A percentile compares a stretch with the other conserved stretches of the same genome.
Evolutionary conservation across 2,888 invertebrate species (phyloP).

Genomic region (Pterobdella sp.): DNA sequence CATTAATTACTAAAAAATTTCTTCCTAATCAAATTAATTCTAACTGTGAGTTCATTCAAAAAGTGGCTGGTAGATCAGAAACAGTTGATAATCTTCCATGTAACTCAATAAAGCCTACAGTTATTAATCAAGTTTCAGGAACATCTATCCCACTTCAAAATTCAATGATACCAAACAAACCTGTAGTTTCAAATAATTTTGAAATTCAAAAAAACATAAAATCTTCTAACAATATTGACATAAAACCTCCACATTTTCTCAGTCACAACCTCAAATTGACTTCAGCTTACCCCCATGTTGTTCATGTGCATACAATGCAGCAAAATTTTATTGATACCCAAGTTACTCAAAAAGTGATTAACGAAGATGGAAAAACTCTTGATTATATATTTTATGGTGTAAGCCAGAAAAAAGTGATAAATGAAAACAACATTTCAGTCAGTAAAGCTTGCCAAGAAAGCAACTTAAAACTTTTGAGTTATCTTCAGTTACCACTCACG

Average conservation of each 20-base stretch:
- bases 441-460: not conserved
- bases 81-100: no score
- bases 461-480: not conserved
- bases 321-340: slow-evolving; percentile 41
- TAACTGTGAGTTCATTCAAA: slow-evolving; percentile 43
- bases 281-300: slow-evolving; percentile 62
- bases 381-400: slow-evolving; percentile 77
- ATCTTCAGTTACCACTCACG: slow-evolving; percentile 51
- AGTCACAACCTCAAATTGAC: slow-evolving; percentile 62
- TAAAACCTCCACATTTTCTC: slow-evolving; percentile 54
- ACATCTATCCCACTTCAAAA: no score
- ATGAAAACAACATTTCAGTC: not conserved
- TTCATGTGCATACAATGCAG: slow-evolving; percentile 37
- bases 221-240: not conserved
- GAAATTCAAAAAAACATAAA: no score
- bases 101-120: no score
- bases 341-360: slow-evolving; percentile 70
- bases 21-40: slow-evolving; percentile 49
- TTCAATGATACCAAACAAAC: no score
- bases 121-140: no score
- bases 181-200: no score
- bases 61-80: no score
- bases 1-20: slow-evolving; percentile 30
- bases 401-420: slow-evolving; percentile 12
- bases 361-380: slow-evolving; percentile 64